Percentiles rank a stretch among this genome's conserved stretches.
Evolutionary conservation across 1,140 invertebrate genomes (phyloP).

Genomic region (Trinorchestia longiramus): DNA sequence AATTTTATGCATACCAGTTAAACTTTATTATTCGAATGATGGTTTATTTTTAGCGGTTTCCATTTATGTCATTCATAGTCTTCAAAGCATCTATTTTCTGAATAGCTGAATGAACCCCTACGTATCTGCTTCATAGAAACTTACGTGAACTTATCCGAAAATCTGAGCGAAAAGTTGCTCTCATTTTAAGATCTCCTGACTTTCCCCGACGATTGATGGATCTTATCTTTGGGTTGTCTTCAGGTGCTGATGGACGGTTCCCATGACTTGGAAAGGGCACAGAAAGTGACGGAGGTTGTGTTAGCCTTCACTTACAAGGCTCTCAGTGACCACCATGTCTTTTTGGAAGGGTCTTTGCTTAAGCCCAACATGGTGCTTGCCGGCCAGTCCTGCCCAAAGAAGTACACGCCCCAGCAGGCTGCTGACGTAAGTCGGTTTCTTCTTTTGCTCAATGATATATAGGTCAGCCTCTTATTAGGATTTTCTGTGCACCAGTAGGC

Average conservation of each 20-base stretch:
- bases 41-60: not conserved
- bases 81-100: not conserved
- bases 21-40: not conserved
- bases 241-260: conserved; percentile 85
- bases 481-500: not conserved
- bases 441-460: not conserved
- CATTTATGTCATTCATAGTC: not conserved
- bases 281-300: conserved; percentile 97
- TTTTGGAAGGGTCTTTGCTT: conserved; percentile 95
- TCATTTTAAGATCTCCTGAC: not conserved
- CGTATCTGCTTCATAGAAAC: not conserved
- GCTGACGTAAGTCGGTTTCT: conserved; percentile 67
- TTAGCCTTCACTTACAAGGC: conserved; percentile 97
- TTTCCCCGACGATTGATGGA: too few relatives aligned
- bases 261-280: conserved; percentile 91
- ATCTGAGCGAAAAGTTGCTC: not conserved
- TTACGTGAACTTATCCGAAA: not conserved
- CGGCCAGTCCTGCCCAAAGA: conserved; percentile 84
- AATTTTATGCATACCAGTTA: too few relatives aligned
- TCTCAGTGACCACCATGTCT: conserved; percentile 96
- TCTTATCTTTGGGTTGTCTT: not conserved
- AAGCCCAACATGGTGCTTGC: conserved; percentile 99
- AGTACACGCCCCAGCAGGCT: conserved; percentile 81
- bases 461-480: not conserved
- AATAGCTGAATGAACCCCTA: not conserved